Base-by-base conservation (phyloP, 2,113 vertebrate species). In the Epinephelus lanceolatus region DNA sequence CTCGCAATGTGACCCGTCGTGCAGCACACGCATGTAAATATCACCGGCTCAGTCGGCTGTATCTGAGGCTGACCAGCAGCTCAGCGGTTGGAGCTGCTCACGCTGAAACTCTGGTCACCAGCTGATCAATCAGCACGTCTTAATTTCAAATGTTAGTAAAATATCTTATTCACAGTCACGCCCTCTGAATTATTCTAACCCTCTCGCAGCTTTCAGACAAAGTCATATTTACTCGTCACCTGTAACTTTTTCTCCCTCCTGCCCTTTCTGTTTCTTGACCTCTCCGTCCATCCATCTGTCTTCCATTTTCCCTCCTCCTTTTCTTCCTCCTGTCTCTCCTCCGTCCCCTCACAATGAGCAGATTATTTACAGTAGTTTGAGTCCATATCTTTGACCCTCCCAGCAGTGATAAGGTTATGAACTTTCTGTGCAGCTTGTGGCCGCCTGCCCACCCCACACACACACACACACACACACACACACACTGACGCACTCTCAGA, bases 351-450 rank as follows among this genome's bases (percentile, higher is more conserved):
- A 72, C 83, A 83, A 75, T 62, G 68, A 88, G 71, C 63, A 68
- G 80, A 82, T 90, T 89, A 89, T 90, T 89, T 90, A 91, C 89
- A 86, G 78, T 72, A 78, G 80, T 66, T 79, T 86, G 86, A 86
- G 83, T 86, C 80, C 79, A 60, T 83, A 61, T 87, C 67, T 84
- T 51, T 91, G 86, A 91, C 86, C 89, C 85, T 81, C 83, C 71
- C 47, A 45, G 84, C 79, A 66, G 76, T 72, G 84, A 78, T 76
- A 86, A 91, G 89, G 90, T 87, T 86, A 83, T 81, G 68, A 85
- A 81, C 69, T 82, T 52, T 89, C 12, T 78, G 40, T 80, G 84
- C 63, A 53, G 79, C 79, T 61, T 62, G 74, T 78, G 75, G 68
- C 88, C 53, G 80, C 74, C 56, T 61, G 60, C 71, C 77, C 73